Conservation (phyloP, 2,888 invertebrate species). For the Petrolisthes manimaculis region DNA sequence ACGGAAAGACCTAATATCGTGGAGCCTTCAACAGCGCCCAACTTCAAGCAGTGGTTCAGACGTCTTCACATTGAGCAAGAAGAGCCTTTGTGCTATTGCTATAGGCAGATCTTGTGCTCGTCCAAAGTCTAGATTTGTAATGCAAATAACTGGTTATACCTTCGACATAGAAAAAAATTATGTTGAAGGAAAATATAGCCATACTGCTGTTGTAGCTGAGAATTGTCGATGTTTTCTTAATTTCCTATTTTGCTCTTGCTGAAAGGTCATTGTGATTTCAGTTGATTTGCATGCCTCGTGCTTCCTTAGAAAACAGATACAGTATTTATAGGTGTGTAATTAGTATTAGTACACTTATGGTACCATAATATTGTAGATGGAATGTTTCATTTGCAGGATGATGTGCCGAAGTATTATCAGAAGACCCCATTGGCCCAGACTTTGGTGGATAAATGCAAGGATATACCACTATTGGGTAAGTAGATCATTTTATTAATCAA, state of each 20-base stretch:
- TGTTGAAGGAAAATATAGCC: too few relatives aligned
- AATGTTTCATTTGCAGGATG: conserved; percentile 53
- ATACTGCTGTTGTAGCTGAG: conserved; percentile 38
- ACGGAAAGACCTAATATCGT: conserved; percentile 38
- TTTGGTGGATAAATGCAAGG: conserved; percentile 61
- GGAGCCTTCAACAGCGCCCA: conserved; percentile 33
- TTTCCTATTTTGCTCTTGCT: background rate
- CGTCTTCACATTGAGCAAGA: conserved; percentile 22
- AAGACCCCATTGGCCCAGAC: conserved; percentile 57
- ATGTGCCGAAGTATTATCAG: conserved; percentile 56
- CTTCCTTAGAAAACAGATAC: conserved; percentile 31
- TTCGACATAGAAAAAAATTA: too few relatives aligned
- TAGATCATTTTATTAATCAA: background rate
- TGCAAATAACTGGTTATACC: too few relatives aligned
- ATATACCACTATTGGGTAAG: conserved; percentile 65
- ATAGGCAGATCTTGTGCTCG: background rate
- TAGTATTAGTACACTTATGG: background rate
- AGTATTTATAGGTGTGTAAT: conserved; percentile 6
- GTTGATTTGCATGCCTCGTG: conserved; percentile 53
- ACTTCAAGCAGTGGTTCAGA: conserved; percentile 32
- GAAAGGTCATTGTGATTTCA: background rate
- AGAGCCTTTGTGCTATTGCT: conserved; percentile 16
- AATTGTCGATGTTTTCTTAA: background rate
- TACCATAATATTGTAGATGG: too few relatives aligned
- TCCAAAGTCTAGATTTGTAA: background rate